Percentiles rank a stretch among this genome's conserved stretches.
Conservation (phyloP, 2,888 invertebrate genomes). For the Deilephila elpenor region DNA sequence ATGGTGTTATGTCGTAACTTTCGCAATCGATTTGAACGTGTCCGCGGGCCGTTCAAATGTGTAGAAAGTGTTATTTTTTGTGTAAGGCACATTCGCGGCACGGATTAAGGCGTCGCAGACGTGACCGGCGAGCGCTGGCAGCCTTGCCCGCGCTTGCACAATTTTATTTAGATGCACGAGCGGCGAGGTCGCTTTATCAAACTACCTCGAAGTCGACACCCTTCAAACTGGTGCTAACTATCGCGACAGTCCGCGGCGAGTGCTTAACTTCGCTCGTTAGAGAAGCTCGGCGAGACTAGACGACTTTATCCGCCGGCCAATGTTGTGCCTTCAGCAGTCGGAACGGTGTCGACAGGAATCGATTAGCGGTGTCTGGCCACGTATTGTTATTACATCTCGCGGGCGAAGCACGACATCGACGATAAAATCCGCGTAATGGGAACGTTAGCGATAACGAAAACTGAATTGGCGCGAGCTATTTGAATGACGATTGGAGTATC, state of each 20-base stretch:
- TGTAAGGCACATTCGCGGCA: slow-evolving; percentile 47
- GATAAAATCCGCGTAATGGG: background rate
- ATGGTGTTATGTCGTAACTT: slow-evolving; percentile 49
- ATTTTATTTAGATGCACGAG: slow-evolving; percentile 44
- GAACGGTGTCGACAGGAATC: background rate
- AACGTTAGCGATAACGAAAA: slow-evolving; percentile 1
- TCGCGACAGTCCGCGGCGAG: background rate
- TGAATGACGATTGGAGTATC: background rate
- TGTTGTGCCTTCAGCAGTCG: background rate
- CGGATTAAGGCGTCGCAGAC: slow-evolving; percentile 56
- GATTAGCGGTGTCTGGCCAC: background rate
- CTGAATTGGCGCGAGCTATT: background rate
- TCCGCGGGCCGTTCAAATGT: slow-evolving; percentile 40
- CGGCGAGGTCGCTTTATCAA: slow-evolving; percentile 37
- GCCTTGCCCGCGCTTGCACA: slow-evolving; percentile 57
- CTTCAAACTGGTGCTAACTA: slow-evolving; percentile 7
- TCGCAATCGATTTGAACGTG: slow-evolving; percentile 51
- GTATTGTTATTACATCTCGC: background rate
- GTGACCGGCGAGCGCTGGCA: slow-evolving; percentile 47
- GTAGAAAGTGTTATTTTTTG: slow-evolving; percentile 61
- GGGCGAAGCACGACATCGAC: background rate
- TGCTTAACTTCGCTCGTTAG: slow-evolving; percentile 17
- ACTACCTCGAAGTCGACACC: slow-evolving; percentile 1
- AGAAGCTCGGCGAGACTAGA: background rate
- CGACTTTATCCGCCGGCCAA: slow-evolving; percentile 3